These are phyloP conservation scores for Drosophila neotestacea DNA, from an alignment of 2,888 invertebrate species.

Conservation along the genomic window DNA sequence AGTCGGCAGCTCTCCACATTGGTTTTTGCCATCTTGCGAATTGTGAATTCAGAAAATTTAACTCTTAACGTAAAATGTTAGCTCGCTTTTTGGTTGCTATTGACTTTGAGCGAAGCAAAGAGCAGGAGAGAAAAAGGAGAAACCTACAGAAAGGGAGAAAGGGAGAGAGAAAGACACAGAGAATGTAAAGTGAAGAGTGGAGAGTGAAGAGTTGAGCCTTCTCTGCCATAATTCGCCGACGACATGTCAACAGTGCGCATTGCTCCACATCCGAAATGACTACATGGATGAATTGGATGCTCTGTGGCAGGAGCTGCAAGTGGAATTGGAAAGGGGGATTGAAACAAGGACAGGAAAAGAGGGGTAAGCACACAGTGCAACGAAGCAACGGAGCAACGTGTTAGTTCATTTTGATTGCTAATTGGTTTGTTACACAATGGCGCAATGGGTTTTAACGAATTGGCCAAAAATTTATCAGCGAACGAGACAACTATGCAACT, in stretches of 20 bases:
- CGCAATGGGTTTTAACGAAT: constrained; percentile 80
- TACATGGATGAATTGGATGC: constrained; percentile 31
- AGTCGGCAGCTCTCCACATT: constrained; percentile 30
- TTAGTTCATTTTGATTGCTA: constrained; percentile 85
- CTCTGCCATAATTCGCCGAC: constrained; percentile 77
- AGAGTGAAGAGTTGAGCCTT: not conserved
- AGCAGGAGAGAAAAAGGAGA: not conserved
- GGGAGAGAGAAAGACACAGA: not conserved
- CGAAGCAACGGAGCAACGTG: constrained; percentile 55
- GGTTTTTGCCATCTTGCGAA: constrained; percentile 69
- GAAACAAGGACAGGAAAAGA: too few species aligned
- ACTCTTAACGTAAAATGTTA: constrained; percentile 72
- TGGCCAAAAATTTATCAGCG: constrained; percentile 74
- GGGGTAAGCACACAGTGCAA: constrained; percentile 32
- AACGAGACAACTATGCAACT: constrained; percentile 33
- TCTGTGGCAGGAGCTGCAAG: constrained; percentile 15
- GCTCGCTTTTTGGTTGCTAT: constrained; percentile 62
- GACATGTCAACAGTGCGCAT: constrained; percentile 74
- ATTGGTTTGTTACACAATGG: constrained; percentile 84
- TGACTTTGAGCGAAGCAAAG: constrained; percentile 44
- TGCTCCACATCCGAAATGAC: constrained; percentile 60
- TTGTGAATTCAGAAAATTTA: constrained; percentile 77
- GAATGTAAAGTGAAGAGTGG: not conserved
- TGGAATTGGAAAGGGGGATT: not conserved
- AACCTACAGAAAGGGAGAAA: not conserved